Conservation (phyloP, 2,797 vertebrate species). For the Acomys russatus region DNA sequence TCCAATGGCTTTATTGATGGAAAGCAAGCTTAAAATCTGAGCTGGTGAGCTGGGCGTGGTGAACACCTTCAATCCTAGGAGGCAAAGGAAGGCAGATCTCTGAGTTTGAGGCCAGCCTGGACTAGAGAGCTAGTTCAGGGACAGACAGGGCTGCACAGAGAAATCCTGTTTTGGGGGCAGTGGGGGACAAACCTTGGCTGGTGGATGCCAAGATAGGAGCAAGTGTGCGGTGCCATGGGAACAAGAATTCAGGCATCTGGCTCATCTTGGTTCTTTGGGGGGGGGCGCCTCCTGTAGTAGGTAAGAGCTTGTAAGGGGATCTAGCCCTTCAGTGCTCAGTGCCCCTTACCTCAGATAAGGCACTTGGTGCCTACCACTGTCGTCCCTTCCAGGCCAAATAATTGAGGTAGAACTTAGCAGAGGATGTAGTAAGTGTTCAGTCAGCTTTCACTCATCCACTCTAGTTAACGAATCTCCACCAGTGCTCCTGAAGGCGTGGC, state of each 20-base stretch:
- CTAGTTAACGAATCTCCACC: not conserved
- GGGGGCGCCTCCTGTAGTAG: not conserved
- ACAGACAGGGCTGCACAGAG: too few species aligned
- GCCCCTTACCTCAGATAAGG: not conserved
- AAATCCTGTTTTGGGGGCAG: too few species aligned
- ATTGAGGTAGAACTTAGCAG: not conserved
- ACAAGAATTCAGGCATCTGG: not conserved
- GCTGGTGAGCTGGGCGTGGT: too few species aligned
- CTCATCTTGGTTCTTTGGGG: not conserved
- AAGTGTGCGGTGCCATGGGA: accelerated
- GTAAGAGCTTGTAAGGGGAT: not conserved
- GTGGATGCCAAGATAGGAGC: not conserved
- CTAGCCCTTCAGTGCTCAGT: not conserved
- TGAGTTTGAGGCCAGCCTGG: too few species aligned
- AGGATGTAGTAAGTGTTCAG: not conserved
- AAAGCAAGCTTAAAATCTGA: not conserved
- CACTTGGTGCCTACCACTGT: not conserved
- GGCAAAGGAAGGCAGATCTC: too few species aligned
- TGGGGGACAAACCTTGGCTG: too few species aligned
- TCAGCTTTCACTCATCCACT: not conserved
- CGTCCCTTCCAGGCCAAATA: not conserved
- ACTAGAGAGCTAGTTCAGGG: too few species aligned
- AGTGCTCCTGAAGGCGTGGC: not conserved
- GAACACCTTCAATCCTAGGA: too few species aligned
- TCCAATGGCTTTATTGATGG: not conserved